Conservation (phyloP, 2,888 invertebrate species). For the Ennomos quercinarius region DNA sequence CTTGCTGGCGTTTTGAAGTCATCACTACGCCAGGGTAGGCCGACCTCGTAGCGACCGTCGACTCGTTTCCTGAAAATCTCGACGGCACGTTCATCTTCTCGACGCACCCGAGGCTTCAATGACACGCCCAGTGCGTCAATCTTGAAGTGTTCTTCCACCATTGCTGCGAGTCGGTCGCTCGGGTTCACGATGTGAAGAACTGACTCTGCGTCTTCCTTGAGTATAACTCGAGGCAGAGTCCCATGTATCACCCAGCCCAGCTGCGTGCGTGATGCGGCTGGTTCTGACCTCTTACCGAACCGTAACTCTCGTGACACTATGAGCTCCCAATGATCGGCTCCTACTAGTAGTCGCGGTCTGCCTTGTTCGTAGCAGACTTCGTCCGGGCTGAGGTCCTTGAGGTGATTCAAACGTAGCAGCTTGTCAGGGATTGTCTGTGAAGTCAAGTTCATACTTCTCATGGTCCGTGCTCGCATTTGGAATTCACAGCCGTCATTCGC, state of each 20-base stretch:
- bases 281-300: not conserved
- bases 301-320: conserved; percentile 12
- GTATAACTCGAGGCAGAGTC: conserved; percentile 1
- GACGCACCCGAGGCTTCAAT: not conserved
- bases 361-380: not conserved
- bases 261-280: conserved; percentile 16
- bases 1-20: too few relatives aligned
- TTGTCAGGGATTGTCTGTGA: not conserved
- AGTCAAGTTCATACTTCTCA: not conserved
- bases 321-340: conserved; percentile 9
- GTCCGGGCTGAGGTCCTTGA: not conserved
- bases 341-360: conserved; percentile 4
- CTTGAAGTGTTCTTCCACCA: not conserved
- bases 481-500: not conserved
- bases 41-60: too few relatives aligned
- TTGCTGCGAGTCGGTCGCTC: not conserved
- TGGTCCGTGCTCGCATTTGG: not conserved
- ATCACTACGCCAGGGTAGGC: too few relatives aligned
- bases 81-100: not conserved
- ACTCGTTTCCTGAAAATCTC: not conserved
- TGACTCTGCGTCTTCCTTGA: not conserved
- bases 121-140: conserved; percentile 5
- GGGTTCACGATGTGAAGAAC: not conserved
- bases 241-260: conserved; percentile 14
- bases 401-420: not conserved